Conservation (phyloP, 2,113 vertebrate genomes). For the Pao palembangensis region DNA sequence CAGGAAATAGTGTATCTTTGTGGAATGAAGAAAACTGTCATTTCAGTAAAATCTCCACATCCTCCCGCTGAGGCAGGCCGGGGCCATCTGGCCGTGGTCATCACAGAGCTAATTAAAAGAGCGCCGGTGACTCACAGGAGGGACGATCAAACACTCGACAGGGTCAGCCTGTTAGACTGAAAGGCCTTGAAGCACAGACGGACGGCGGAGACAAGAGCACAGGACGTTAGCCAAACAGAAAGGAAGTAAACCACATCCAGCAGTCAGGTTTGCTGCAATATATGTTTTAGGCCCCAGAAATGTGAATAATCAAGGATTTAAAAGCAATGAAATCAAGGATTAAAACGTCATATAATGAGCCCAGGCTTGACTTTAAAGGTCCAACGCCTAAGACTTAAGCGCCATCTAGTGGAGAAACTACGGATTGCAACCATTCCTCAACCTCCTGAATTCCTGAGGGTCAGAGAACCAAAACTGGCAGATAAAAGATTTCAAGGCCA, state of each 20-base stretch:
- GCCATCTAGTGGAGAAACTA: no score
- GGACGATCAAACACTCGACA: not conserved
- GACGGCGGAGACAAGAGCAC: conserved; percentile 22
- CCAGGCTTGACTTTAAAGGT: no score
- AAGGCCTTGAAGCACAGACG: conserved; percentile 25
- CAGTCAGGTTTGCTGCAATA: no score
- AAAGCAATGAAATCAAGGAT: no score
- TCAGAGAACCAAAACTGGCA: no score
- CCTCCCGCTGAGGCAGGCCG: not conserved
- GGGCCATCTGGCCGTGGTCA: not conserved
- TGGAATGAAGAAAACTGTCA: conserved; percentile 11
- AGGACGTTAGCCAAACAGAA: conserved; percentile 2
- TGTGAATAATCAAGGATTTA: no score
- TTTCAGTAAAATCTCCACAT: not conserved
- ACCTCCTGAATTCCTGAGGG: no score
- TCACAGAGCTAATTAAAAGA: conserved; percentile 5
- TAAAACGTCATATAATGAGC: no score
- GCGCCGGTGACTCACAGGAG: not conserved
- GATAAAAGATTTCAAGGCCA: no score
- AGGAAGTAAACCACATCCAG: not conserved
- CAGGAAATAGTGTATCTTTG: conserved; percentile 7
- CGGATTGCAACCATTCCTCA: no score
- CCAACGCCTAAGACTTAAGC: no score
- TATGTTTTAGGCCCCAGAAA: no score
- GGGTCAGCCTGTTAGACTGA: not conserved